These are phyloP conservation scores for Trachelipus rathkii DNA, from an alignment of 1,140 invertebrate genomes.

Conservation along the genomic window DNA sequence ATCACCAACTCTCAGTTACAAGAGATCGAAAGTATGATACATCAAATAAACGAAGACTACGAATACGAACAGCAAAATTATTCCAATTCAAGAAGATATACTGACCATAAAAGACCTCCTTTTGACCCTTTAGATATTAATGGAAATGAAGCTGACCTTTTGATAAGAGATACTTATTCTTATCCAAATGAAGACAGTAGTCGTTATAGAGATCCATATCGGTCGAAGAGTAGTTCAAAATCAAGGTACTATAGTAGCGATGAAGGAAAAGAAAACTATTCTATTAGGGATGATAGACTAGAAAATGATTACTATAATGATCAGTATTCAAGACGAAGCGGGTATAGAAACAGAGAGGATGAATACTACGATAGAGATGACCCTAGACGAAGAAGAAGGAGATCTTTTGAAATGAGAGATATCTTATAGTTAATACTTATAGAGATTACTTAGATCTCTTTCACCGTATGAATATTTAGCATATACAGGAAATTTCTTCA, in stretches of 20 bases:
- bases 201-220: conserved; percentile 23
- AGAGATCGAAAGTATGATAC: conserved; percentile 13
- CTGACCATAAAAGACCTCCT: conserved; percentile 1
- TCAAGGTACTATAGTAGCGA: neutral
- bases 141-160: conserved; percentile 31
- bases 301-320: conserved; percentile 6
- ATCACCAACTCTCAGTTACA: conserved; percentile 23
- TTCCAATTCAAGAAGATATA: neutral
- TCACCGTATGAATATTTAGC: neutral
- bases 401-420: conserved; percentile 1
- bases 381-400: neutral
- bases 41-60: conserved; percentile 31
- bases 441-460: conserved; percentile 1
- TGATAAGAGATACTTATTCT: conserved; percentile 8
- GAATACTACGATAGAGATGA: neutral
- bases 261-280: conserved; percentile 21
- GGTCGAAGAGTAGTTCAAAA: conserved; percentile 17
- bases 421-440: neutral
- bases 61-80: neutral
- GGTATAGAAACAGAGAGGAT: neutral
- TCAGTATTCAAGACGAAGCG: neutral
- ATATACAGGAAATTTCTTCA: conserved; percentile 5
- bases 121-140: conserved; percentile 35
- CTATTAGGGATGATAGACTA: conserved; percentile 27
- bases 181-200: conserved; percentile 18